A percentile compares a stretch with the other conserved stretches of the same genome.
phyloP scores from a whole-genome alignment of 1,140 invertebrate species.

The Lerema accius region DNA sequence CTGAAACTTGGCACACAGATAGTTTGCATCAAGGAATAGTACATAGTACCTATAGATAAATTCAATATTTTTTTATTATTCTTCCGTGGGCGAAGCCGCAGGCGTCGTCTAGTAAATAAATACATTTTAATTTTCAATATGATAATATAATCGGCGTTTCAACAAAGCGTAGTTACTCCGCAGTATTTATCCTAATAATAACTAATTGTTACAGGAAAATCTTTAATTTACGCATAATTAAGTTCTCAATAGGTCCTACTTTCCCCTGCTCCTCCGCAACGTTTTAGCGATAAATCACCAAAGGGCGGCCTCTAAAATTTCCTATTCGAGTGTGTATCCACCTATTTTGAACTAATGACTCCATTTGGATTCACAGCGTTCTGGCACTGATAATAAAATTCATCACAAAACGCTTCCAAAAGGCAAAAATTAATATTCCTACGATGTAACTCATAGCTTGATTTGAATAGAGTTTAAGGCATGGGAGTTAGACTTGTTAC shows the following conservation, averaged over 20 bases:
- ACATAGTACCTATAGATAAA: no score
- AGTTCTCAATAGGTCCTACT: neutral
- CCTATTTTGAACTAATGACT: constrained; percentile 74
- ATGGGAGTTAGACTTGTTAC: constrained; percentile 5
- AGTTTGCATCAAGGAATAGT: no score
- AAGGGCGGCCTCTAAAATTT: constrained; percentile 39
- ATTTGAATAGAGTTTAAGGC: constrained; percentile 44
- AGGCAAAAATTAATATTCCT: constrained; percentile 80
- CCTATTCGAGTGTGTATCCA: constrained; percentile 54
- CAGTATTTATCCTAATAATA: no score
- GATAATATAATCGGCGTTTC: no score
- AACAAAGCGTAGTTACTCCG: no score
- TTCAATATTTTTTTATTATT: no score
- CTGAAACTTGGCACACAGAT: no score
- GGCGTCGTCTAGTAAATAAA: no score
- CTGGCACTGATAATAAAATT: constrained; percentile 73
- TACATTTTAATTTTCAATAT: no score
- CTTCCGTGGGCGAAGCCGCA: no score
- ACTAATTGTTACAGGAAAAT: neutral
- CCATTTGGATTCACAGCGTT: constrained; percentile 73
- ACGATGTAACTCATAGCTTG: constrained; percentile 72
- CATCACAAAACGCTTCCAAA: constrained; percentile 70
- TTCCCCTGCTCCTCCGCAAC: constrained; percentile 39
- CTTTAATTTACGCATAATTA: neutral
- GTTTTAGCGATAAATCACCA: constrained; percentile 45